Evolutionary conservation across 2,888 invertebrate genomes (phyloP).

Genomic region (Arge pagana): DNA sequence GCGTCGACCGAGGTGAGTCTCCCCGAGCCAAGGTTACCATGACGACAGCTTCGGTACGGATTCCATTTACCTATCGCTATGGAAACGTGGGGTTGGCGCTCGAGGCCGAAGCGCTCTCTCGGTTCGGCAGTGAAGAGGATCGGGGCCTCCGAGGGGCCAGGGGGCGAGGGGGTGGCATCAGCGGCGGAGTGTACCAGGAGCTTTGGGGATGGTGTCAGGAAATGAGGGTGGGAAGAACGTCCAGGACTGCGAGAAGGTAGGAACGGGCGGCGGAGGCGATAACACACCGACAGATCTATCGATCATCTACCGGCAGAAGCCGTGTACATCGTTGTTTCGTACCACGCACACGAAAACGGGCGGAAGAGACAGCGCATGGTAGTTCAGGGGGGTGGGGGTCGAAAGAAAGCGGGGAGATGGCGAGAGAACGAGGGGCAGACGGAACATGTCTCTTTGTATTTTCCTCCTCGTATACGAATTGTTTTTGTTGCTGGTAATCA

Average conservation of each 20-base stretch:
- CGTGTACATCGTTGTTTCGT: constrained; percentile 20
- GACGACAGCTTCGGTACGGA: constrained; percentile 57
- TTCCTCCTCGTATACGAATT: too few species aligned
- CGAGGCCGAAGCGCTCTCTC: constrained; percentile 40
- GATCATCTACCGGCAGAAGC: constrained; percentile 43
- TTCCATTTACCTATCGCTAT: constrained; percentile 58
- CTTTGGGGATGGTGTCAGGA: constrained; percentile 29
- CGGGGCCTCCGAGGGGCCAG: too few species aligned
- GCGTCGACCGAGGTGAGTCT: constrained; percentile 33
- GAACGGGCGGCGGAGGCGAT: constrained; percentile 42
- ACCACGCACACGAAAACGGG: too few species aligned
- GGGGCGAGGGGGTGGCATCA: constrained; percentile 31
- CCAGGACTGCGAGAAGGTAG: constrained; percentile 30
- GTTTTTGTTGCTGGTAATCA: too few species aligned
- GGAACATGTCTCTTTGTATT: too few species aligned
- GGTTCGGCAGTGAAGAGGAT: too few species aligned
- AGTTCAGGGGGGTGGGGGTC: too few species aligned
- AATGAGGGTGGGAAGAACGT: constrained; percentile 10
- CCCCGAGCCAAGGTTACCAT: constrained; percentile 53
- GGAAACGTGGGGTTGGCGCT: constrained; percentile 55
- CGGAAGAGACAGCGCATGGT: too few species aligned
- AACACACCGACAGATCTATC: constrained; percentile 47
- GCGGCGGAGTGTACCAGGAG: constrained; percentile 31
- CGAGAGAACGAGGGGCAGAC: too few species aligned
- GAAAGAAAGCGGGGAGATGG: too few species aligned